These are phyloP conservation scores for Lineus longissimus DNA, from an alignment of 1,140 invertebrate species.

Conservation along the genomic window DNA sequence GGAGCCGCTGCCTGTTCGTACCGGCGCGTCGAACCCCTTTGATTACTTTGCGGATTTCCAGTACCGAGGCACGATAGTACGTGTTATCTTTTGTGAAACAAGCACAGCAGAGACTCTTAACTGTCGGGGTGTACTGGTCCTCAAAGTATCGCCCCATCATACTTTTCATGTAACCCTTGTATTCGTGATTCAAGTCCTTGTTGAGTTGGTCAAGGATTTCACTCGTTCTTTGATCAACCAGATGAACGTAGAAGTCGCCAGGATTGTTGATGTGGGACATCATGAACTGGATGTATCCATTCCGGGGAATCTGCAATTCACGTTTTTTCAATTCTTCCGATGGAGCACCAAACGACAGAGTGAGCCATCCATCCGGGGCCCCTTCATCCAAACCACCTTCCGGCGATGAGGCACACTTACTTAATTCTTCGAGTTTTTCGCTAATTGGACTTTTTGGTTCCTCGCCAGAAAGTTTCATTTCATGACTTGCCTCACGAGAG, in stretches of 20 bases:
- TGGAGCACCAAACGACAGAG: background rate
- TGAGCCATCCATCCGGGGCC: background rate
- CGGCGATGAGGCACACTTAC: background rate
- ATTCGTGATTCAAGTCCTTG: background rate
- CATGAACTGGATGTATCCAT: background rate
- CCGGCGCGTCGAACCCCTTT: background rate
- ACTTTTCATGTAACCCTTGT: background rate
- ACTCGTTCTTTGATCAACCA: background rate
- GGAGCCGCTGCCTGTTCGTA: background rate
- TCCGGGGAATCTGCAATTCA: background rate
- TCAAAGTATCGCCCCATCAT: background rate
- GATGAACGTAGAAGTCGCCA: conserved; percentile 5
- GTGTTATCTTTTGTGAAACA: background rate
- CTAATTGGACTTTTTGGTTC: too few species aligned
- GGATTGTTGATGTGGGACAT: conserved; percentile 6
- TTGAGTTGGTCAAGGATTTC: background rate
- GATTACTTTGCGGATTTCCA: background rate
- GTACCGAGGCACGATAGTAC: background rate
- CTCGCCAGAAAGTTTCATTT: too few species aligned
- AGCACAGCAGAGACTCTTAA: conserved; percentile 6
- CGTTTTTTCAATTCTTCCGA: background rate
- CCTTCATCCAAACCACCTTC: background rate
- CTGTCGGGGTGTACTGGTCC: background rate
- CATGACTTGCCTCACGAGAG: too few species aligned
- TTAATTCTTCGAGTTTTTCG: too few species aligned